Conservation (phyloP, 2,888 invertebrate genomes). For the Hypomecis punctinalis region DNA sequence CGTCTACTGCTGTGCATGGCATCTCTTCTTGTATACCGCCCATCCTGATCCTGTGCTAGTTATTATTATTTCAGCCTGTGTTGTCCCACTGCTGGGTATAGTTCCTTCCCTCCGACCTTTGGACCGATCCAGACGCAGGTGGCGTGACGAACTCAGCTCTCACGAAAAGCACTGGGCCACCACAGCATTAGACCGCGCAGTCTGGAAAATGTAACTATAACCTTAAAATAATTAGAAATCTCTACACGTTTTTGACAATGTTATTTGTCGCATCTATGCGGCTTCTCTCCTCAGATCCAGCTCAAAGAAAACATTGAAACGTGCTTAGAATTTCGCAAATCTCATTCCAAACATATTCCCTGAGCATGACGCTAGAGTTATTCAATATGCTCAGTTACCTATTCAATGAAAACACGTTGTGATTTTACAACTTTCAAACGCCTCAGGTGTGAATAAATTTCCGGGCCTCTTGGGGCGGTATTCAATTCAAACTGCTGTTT, state of each 20-base stretch:
- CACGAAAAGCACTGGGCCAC: no score
- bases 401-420: conserved; percentile 45
- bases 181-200: no score
- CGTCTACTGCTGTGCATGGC: no score
- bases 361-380: conserved; percentile 45
- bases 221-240: not conserved
- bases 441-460: conserved; percentile 43
- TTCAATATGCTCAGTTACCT: conserved; percentile 48
- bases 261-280: conserved; percentile 23
- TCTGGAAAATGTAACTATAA: no score
- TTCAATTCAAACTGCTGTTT: conserved; percentile 29
- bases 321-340: conserved; percentile 55
- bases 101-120: no score
- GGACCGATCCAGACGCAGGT: no score
- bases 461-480: conserved; percentile 26
- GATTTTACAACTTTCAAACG: conserved; percentile 43
- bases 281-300: conserved; percentile 29
- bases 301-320: conserved; percentile 51
- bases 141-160: no score
- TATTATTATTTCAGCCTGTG: no score
- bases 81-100: no score
- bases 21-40: no score
- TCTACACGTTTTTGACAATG: not conserved
- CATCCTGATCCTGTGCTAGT: no score
- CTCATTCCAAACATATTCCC: conserved; percentile 49